phyloP scores from a whole-genome alignment of 2,888 invertebrate genomes.

The Caenorhabditis panamensis region DNA sequence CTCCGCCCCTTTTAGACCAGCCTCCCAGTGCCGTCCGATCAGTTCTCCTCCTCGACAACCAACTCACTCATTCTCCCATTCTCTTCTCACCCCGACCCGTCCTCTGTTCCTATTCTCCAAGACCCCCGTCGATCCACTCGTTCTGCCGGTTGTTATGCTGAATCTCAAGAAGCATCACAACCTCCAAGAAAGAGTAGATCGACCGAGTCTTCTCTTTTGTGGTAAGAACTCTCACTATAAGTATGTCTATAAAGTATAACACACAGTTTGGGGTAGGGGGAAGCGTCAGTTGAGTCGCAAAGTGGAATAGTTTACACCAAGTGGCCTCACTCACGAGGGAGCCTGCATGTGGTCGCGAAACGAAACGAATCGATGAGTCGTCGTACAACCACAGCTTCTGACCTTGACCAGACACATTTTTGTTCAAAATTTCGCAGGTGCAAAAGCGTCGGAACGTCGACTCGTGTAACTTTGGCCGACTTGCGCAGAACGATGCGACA shows the following conservation, averaged over 20 bases:
- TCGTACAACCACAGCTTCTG: too few species aligned
- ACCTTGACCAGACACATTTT: not conserved
- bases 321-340: not conserved
- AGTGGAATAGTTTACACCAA: conserved; percentile 42
- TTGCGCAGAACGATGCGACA: conserved; percentile 46
- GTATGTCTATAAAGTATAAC: not conserved
- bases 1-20: conserved; percentile 51
- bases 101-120: not conserved
- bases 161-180: conserved; percentile 53
- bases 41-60: not conserved
- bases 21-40: conserved; percentile 29
- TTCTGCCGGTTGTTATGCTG: conserved; percentile 61
- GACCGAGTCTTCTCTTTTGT: conserved; percentile 3
- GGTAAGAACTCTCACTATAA: not conserved
- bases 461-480: conserved; percentile 33
- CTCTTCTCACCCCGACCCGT: not conserved
- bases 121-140: conserved; percentile 46
- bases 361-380: conserved; percentile 11
- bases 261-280: not conserved
- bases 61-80: conserved; percentile 27
- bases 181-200: conserved; percentile 65
- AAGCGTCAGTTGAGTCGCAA: not conserved
- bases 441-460: conserved; percentile 39
- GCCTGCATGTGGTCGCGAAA: not conserved
- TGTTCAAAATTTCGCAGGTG: too few species aligned